phyloP scores from a whole-genome alignment of 2,797 vertebrate species.

The Falco columbarius region DNA sequence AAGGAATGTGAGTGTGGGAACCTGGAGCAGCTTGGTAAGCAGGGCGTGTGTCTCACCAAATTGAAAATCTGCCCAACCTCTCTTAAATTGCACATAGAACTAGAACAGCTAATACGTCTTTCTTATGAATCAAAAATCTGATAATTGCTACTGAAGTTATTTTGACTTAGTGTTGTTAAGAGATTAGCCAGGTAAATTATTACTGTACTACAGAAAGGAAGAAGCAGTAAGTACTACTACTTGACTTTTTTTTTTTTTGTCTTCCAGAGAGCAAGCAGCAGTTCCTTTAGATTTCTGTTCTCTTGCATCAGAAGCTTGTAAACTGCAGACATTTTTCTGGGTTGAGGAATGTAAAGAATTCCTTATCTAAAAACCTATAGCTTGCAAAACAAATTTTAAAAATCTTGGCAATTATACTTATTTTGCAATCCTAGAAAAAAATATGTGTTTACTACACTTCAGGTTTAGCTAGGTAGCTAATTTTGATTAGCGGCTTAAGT shows the following conservation, averaged over 20 bases:
- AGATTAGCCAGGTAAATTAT: neutral
- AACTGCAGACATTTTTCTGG: slow-evolving; percentile 21
- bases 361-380: neutral
- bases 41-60: slow-evolving; percentile 16
- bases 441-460: neutral
- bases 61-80: neutral
- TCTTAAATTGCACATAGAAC: neutral
- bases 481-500: neutral
- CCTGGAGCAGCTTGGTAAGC: slow-evolving; percentile 11
- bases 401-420: neutral
- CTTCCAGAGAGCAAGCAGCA: neutral
- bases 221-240: neutral
- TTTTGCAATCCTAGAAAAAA: neutral
- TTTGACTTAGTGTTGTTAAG: neutral
- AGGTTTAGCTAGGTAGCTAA: neutral
- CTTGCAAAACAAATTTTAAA: neutral
- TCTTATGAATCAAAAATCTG: neutral
- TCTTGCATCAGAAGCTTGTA: neutral
- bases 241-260: neutral
- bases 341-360: neutral
- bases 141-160: neutral
- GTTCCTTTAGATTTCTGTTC: slow-evolving; percentile 7
- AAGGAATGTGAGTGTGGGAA: slow-evolving; percentile 45
- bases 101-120: neutral
- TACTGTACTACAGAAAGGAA: neutral